These are phyloP conservation scores for Lydus trimaculatus DNA, from an alignment of 2,888 invertebrate genomes.

Conservation along the genomic window DNA sequence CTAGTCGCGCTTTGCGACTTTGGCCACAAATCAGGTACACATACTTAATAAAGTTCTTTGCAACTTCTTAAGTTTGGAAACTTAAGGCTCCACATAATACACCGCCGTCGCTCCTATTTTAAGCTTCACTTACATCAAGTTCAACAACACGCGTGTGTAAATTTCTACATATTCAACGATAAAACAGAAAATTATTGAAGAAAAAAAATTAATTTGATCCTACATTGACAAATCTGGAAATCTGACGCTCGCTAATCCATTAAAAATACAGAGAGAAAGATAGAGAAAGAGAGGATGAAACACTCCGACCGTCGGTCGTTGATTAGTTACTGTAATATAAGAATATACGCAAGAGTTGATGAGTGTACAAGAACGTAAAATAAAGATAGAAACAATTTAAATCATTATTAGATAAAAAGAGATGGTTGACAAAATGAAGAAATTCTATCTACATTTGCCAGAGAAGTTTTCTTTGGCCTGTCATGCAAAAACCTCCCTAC, in stretches of 20 bases:
- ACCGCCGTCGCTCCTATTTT: slow-evolving; percentile 27
- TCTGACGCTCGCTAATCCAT: slow-evolving; percentile 52
- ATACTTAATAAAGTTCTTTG: slow-evolving; percentile 42
- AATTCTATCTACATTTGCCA: slow-evolving; percentile 69
- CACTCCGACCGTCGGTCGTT: slow-evolving; percentile 49
- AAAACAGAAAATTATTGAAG: background rate
- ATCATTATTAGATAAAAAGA: slow-evolving; percentile 48
- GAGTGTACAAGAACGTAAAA: slow-evolving; percentile 51
- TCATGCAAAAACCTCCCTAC: slow-evolving; percentile 58
- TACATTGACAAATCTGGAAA: slow-evolving; percentile 41
- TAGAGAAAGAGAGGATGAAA: slow-evolving; percentile 30
- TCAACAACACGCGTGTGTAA: slow-evolving; percentile 30
- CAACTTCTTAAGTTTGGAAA: slow-evolving; percentile 36
- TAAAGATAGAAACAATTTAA: slow-evolving; percentile 43
- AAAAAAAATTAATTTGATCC: background rate
- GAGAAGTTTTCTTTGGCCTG: slow-evolving; percentile 58
- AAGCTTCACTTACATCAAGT: slow-evolving; percentile 27
- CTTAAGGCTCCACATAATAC: slow-evolving; percentile 35
- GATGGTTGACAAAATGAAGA: slow-evolving; percentile 67
- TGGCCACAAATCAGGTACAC: slow-evolving; percentile 41
- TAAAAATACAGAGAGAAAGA: slow-evolving; percentile 50
- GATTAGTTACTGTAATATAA: slow-evolving; percentile 57
- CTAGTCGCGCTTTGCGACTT: slow-evolving; percentile 16
- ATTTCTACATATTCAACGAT: no score
- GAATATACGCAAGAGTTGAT: slow-evolving; percentile 58